Conservation (phyloP, 2,113 vertebrate species). For the Microtus oregoni region DNA sequence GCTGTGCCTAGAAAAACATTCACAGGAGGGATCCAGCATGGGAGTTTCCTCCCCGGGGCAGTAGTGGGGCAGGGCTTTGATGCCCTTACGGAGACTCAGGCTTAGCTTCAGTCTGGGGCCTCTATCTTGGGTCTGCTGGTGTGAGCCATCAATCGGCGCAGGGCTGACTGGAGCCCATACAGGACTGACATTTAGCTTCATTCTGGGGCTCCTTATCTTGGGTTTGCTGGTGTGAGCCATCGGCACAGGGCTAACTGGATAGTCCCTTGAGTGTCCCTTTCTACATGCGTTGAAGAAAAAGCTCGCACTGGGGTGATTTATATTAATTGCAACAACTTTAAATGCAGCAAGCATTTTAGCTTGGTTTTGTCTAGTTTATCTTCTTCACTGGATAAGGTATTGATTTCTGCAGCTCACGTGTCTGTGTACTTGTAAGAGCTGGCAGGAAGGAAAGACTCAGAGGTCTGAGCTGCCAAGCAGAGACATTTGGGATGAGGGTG, state of each 20-base stretch:
- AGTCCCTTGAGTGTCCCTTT: background rate
- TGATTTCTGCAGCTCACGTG: background rate
- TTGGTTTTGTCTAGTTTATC: background rate
- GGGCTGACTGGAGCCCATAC: background rate
- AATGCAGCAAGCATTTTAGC: background rate
- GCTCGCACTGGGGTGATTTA: background rate
- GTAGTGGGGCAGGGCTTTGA: background rate
- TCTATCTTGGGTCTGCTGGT: background rate
- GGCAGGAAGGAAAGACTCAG: too few relatives aligned
- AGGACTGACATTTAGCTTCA: background rate
- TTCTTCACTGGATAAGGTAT: background rate
- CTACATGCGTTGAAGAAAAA: background rate
- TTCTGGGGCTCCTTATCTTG: background rate
- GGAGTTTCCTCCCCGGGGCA: background rate
- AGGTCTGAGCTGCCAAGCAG: background rate
- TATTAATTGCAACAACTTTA: background rate
- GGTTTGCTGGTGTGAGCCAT: background rate
- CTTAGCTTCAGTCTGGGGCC: background rate
- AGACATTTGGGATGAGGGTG: background rate
- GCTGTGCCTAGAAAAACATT: background rate
- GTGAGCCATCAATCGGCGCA: rapidly evolving
- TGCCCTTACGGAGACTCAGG: too few relatives aligned
- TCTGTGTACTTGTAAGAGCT: background rate
- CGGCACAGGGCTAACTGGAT: background rate
- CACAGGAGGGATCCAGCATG: rapidly evolving